Evolutionary conservation across 2,113 vertebrate species (phyloP).

Genomic region (Ursus arctos): DNA sequence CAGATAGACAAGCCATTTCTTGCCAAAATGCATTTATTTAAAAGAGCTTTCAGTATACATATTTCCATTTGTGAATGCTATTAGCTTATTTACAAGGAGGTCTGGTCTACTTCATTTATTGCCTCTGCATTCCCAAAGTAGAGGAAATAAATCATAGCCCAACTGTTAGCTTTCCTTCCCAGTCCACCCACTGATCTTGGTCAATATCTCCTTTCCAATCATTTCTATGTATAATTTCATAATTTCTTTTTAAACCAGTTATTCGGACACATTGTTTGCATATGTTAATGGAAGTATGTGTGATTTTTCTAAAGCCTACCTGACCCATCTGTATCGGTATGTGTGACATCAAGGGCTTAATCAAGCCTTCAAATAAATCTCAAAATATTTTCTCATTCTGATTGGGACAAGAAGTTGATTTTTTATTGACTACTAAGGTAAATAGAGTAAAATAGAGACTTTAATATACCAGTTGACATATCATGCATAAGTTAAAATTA

Average conservation of each 20-base stretch:
- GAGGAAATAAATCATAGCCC: neutral
- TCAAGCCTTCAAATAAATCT: neutral
- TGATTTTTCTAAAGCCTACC: neutral
- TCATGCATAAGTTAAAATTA: neutral
- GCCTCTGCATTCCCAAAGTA: neutral
- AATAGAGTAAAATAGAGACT: neutral
- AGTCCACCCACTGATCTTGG: neutral
- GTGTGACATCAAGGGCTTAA: neutral
- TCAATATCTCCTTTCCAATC: neutral
- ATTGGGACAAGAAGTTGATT: neutral
- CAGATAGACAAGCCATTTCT: neutral
- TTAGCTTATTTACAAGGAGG: neutral
- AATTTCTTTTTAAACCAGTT: neutral
- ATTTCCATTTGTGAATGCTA: neutral
- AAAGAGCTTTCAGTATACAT: neutral
- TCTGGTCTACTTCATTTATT: neutral
- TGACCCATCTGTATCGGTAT: neutral
- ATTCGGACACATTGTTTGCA: neutral
- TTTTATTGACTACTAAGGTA: neutral
- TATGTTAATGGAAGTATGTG: neutral
- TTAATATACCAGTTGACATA: neutral
- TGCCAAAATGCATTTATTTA: slow-evolving; percentile 30
- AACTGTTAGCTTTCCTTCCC: neutral
- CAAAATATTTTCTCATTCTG: neutral
- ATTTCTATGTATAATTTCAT: neutral